A percentile compares a stretch with the other conserved stretches of the same genome.
Conservation (phyloP, 1,140 invertebrate species). For the Physella acuta region DNA sequence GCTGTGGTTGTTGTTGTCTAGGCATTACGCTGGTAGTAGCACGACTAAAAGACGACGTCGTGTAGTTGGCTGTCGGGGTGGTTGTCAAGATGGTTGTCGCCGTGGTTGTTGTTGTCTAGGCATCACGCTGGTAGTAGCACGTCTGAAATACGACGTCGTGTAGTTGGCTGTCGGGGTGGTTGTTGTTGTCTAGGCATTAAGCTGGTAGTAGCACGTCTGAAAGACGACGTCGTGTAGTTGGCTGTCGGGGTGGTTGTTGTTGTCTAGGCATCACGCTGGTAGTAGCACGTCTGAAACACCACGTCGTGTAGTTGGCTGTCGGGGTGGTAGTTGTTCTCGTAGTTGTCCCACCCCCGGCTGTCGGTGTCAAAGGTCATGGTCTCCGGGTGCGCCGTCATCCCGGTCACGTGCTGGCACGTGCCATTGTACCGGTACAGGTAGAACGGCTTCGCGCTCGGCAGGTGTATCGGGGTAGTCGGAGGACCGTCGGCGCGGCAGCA, state of each 20-base stretch:
- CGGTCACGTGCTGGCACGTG: neutral
- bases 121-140: no score
- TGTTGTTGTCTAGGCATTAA: no score
- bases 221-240: neutral
- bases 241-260: no score
- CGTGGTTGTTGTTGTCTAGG: no score
- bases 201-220: conserved; percentile 7
- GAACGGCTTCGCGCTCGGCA: neutral
- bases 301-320: neutral
- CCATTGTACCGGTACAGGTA: conserved; percentile 13
- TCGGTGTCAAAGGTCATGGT: conserved; percentile 6
- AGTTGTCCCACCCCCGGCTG: neutral
- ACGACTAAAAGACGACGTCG: neutral
- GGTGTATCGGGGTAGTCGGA: neutral
- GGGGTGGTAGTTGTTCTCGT: conserved; percentile 2
- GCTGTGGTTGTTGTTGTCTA: no score
- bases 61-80: conserved; percentile 2
- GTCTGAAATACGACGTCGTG: neutral
- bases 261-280: no score
- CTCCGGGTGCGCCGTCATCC: neutral
- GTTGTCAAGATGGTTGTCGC: no score
- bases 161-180: conserved; percentile 1
- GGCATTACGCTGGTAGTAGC: no score
- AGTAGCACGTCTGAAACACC: neutral
- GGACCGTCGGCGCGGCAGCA: conserved; percentile 4